Base-by-base conservation (phyloP, 2,797 vertebrate species). In the Pyrocephalus nanus region DNA sequence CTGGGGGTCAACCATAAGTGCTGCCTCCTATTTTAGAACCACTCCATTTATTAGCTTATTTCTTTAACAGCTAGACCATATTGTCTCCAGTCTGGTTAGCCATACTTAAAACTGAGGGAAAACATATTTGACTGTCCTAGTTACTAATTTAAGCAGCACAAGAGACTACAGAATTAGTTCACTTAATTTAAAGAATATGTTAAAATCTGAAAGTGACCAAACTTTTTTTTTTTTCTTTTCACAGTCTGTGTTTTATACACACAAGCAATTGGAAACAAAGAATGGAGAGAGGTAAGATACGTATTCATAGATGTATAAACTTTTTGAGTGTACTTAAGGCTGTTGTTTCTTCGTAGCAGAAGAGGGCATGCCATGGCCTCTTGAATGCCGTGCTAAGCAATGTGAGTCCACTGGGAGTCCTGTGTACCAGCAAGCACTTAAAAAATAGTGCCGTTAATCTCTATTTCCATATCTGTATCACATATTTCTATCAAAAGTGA, bases 211-310 rank as follows among this genome's bases (percentile, higher is more conserved):
- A 90, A 95, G 74, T 95, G 36, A 97, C 32, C 14, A 6, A 40
- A 29, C 23, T 72, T 64, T 77, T 15, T 95, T 13, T 95, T 77
- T 73, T 90, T 78, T 98, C 64, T 97, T 88, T 95, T 95, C 93
- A 60, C 98, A 99, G 99, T 99, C 96, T 99, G 99, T 97, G 99
- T 99, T 93, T 98, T 99, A 95, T 99, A 99, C 97, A 98, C 98
- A 32, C 99, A 99, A 98, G 99, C 98, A 95, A 98, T 99, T 96
- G 99, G 99, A 97, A 99, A 98, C 98, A 99, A 98, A 97, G 99
- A 99, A 96, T 99, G 99, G 99, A 98, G 99, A 98, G 99, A 99
- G 99, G 99, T 99, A 98, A 98, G 98, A 96, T 57, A 8, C 6
- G 7, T 36, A 55, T 45, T 88, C 18, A 8, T 32, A 30, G 11